Evolutionary conservation across 2,113 vertebrate species (phyloP), one percentile per base, ranked within the genome.

Genomic region (Ardeotis arabs): DNA sequence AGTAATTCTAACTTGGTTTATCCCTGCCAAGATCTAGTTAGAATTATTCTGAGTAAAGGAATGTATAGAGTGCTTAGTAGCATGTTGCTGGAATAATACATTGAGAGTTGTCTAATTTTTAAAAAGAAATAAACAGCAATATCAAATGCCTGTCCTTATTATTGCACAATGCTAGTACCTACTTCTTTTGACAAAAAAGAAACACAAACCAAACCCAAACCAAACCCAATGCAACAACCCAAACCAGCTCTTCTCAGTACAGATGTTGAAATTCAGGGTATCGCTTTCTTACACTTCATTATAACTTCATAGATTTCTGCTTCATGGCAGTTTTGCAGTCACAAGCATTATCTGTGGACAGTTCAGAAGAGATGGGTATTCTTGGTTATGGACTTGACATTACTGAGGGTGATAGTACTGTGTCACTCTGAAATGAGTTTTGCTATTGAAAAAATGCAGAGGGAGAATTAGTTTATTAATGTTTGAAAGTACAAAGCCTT

Each of bases 81-180:
- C 86, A 78, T 92, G 95, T 81, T 95, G 88, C 80, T 92, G 85
- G 90, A 89, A 45, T 92, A 94, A 89, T 95, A 79, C 37, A 33
- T 66, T 86, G 52, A 92, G 56, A 94, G 64, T 82, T 96, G 91
- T 93, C 68, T 79, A 64, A 90, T 97, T 97, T 96, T 96, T 89
- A 93, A 96, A 90, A 93, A 90, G 35, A 93, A 97, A 96, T 92
- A 96, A 97, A 96, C 75, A 96, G 84, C 86, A 95, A 84, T 96
- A 95, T 93, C 53, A 92, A 89, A 92, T 39, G 41, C 21, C 74
- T 79, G 49, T 18, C 50, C 55, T 82, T 78, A 63, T 92, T 93
- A 79, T 15, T 90, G 39, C 35, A 35, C 37, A 79, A 93, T 44
- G 33, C 24, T 50, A n/a, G 17, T 56, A 35, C 19, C 24, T 62